Conservation (phyloP, 2,888 invertebrate species). For the Dioctria linearis region DNA sequence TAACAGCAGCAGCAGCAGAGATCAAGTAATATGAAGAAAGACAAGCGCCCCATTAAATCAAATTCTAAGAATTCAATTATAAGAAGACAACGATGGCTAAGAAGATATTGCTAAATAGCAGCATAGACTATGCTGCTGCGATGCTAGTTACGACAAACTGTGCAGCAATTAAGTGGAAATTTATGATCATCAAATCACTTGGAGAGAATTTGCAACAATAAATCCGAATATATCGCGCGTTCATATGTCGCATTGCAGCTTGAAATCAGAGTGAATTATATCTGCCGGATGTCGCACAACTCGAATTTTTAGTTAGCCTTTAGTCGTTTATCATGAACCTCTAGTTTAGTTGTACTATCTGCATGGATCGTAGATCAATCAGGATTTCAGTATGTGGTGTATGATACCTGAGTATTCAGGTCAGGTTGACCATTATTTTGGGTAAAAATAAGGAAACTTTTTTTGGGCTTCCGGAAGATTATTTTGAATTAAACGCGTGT, state of each 20-base stretch:
- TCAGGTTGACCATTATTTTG: too few species aligned
- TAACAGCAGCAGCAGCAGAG: too few species aligned
- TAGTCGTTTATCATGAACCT: too few species aligned
- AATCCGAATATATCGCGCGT: not conserved
- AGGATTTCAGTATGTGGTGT: too few species aligned
- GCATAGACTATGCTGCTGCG: slow-evolving; percentile 7
- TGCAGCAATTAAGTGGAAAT: slow-evolving; percentile 44
- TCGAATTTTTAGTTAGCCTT: too few species aligned
- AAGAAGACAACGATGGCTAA: slow-evolving; percentile 4
- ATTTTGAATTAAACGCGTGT: too few species aligned
- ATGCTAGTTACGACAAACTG: slow-evolving; percentile 26
- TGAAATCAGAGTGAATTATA: not conserved
- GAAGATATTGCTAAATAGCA: slow-evolving; percentile 3
- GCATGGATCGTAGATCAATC: too few species aligned
- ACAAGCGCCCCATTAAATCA: slow-evolving; percentile 12
- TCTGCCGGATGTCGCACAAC: not conserved
- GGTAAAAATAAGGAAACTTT: too few species aligned
- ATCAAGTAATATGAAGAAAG: not conserved
- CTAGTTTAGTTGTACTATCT: too few species aligned
- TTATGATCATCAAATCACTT: slow-evolving; percentile 41
- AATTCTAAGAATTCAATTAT: slow-evolving; percentile 41
- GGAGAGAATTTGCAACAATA: slow-evolving; percentile 11
- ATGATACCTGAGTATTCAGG: too few species aligned
- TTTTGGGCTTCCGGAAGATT: too few species aligned
- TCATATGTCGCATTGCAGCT: not conserved